Base-by-base conservation (phyloP, 2,797 vertebrate species). In the Hydrophis major region DNA sequence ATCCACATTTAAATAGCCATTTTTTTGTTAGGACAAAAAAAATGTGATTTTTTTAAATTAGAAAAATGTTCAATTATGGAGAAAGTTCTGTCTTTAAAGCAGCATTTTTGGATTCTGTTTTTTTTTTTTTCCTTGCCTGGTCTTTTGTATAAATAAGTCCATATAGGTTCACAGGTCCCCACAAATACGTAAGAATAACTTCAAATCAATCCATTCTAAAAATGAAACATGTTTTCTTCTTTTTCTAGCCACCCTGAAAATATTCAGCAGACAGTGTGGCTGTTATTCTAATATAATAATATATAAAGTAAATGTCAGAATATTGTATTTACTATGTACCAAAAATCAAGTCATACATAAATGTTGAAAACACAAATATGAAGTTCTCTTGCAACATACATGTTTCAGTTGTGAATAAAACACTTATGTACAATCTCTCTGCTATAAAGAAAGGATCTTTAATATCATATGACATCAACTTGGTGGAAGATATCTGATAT, bases 1-100 rank as follows among this genome's bases (percentile, higher is more conserved):
- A 88, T 37, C 88, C 86, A 91, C 20, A 53, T 88, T 88, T 93
- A 88, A 90, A 88, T 4, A 88, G 28, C 20, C 12, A 90, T 93
- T 93, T 90, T 93, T 63, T 59, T 14, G 7, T 47, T 28, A 50
- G 6, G 50, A 20, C 42, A 42, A 42, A 4, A 4, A 4, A 42
- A 47, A 69, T 60, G 27, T 50, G 13, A 32, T 61, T n/a, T 90
- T 27, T 18, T 42, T 28, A 28, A 61, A 87, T 87, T 74, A 90
- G 55, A 66, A 25, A 88, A 57, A 88, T 53, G 37, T 90, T 37
- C 86, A 74, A 27, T 93, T 87, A 69, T 6, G 37, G 55, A 20
- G 4, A 28, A 74, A 60, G 57, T 60, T 7, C 13, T 28, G 10
- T 14, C 37, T 87, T 87, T 57, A 90, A 69, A 87, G 59, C 27